Conservation (phyloP, 2,888 invertebrate species). For the Eupithecia exiguata region DNA sequence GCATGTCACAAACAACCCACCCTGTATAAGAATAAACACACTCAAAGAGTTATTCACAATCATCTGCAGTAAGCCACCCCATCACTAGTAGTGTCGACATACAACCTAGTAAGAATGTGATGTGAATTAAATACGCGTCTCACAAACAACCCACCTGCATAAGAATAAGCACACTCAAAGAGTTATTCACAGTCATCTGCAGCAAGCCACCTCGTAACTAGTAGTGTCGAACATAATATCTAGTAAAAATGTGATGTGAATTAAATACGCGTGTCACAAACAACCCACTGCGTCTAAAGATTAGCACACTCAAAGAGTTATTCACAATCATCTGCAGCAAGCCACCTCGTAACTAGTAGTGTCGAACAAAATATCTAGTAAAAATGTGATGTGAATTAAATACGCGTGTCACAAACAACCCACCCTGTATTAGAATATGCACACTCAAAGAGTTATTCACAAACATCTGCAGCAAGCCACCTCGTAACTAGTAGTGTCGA, state of each 20-base stretch:
- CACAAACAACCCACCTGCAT: slow-evolving; percentile 30
- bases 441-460: slow-evolving; percentile 55
- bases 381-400: not conserved
- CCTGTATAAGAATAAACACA: no score
- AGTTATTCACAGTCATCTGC: slow-evolving; percentile 61
- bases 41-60: no score
- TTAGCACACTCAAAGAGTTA: slow-evolving; percentile 50
- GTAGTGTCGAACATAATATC: not conserved
- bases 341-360: no score
- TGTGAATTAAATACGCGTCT: not conserved
- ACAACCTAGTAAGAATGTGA: not conserved
- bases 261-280: not conserved
- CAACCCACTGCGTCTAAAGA: slow-evolving; percentile 31
- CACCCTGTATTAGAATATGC: slow-evolving; percentile 39
- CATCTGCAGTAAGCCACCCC: no score
- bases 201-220: slow-evolving; percentile 44
- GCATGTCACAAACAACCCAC: no score
- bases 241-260: not conserved
- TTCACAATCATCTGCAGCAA: slow-evolving; percentile 61
- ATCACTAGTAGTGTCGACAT: not conserved
- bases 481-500: no score
- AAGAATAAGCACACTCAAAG: slow-evolving; percentile 40
- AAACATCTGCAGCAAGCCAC: slow-evolving; percentile 56
- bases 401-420: not conserved
- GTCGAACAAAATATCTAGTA: not conserved